A percentile compares a stretch with the other conserved stretches of the same genome.
Conservation (phyloP, 2,797 vertebrate species). For the Champsocephalus gunnari region DNA sequence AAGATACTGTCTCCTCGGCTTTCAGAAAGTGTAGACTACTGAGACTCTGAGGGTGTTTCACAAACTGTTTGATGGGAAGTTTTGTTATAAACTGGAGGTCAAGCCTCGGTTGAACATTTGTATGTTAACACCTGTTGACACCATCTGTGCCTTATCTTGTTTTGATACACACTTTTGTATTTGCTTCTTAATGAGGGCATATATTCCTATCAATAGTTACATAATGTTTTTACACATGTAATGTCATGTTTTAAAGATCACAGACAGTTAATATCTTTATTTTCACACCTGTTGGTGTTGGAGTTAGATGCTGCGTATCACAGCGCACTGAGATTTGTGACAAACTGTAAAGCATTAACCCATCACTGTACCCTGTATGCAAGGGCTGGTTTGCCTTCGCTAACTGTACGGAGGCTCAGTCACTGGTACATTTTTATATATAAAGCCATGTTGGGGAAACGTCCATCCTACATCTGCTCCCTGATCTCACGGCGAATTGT, state of each 20-base stretch:
- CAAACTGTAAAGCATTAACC: too few species aligned
- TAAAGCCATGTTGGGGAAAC: too few species aligned
- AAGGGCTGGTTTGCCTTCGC: too few species aligned
- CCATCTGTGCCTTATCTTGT: slow-evolving; percentile 37
- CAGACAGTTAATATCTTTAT: background rate
- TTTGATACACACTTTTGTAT: slow-evolving; percentile 9
- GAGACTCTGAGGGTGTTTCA: slow-evolving; percentile 46
- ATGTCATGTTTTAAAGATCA: background rate
- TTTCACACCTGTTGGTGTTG: background rate
- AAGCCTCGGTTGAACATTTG: slow-evolving; percentile 24
- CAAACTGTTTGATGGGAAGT: slow-evolving; percentile 48
- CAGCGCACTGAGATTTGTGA: too few species aligned
- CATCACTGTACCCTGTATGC: too few species aligned
- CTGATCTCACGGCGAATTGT: too few species aligned
- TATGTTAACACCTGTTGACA: slow-evolving; percentile 16
- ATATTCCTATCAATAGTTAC: background rate
- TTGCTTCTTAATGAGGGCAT: slow-evolving; percentile 20
- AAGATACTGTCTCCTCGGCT: slow-evolving; percentile 35
- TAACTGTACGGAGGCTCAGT: too few species aligned
- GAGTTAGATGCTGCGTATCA: too few species aligned
- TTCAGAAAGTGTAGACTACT: slow-evolving; percentile 26
- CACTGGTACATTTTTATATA: too few species aligned
- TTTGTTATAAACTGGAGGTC: slow-evolving; percentile 1
- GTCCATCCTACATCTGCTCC: too few species aligned
- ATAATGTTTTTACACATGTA: background rate